Percentiles rank a stretch among this genome's conserved stretches.
Evolutionary conservation across 1,140 invertebrate species (phyloP).

Genomic region (Pachyrhynchus sulphureomaculatus): DNA sequence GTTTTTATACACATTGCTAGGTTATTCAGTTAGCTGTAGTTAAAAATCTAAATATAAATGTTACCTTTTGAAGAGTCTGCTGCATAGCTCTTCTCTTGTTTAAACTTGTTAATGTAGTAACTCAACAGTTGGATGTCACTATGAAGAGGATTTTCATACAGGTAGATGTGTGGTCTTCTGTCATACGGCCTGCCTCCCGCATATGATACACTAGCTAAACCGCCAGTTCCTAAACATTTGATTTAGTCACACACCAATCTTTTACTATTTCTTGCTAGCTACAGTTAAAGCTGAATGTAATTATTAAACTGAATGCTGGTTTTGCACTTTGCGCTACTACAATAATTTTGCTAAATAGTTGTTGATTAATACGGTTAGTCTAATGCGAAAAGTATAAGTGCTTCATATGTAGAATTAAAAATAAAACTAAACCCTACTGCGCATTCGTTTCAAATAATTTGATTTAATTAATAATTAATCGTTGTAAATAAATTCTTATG

Average conservation of each 20-base stretch:
- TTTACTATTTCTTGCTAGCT: neutral
- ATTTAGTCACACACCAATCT: constrained; percentile 23
- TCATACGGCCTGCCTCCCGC: constrained; percentile 74
- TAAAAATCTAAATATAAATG: neutral
- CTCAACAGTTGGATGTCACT: constrained; percentile 51
- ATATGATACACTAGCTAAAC: constrained; percentile 76
- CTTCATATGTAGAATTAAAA: too few relatives aligned
- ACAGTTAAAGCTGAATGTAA: neutral
- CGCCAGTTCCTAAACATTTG: constrained; percentile 60
- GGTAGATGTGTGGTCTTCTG: constrained; percentile 67
- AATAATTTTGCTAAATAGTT: too few relatives aligned
- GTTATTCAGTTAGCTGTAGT: neutral
- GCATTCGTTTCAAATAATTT: too few relatives aligned
- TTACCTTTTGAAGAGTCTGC: constrained; percentile 35
- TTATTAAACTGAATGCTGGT: neutral
- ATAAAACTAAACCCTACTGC: too few relatives aligned
- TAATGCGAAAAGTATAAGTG: too few relatives aligned
- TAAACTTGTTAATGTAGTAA: constrained; percentile 52
- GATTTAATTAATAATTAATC: too few relatives aligned
- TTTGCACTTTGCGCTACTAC: too few relatives aligned
- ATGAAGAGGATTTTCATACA: constrained; percentile 56
- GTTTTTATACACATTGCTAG: too few relatives aligned
- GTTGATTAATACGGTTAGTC: too few relatives aligned
- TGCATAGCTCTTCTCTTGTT: constrained; percentile 42
- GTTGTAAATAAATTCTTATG: too few relatives aligned